phyloP scores from a whole-genome alignment of 2,888 invertebrate genomes.

The Bhutanitis thaidina region DNA sequence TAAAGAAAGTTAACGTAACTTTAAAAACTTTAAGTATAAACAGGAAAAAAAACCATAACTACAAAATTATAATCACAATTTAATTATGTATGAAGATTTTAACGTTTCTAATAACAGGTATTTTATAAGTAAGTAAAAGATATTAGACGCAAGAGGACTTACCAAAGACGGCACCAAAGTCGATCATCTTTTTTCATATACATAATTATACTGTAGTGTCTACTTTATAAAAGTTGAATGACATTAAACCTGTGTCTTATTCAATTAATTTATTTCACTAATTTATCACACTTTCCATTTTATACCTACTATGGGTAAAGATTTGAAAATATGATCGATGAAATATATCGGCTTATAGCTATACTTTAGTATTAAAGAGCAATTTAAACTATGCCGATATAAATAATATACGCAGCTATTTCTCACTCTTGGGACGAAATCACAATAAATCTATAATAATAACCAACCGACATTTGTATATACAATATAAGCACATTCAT shows the following conservation, averaged over 20 bases:
- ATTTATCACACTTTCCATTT: constrained; percentile 49
- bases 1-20: too few species aligned
- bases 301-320: background rate
- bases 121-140: too few species aligned
- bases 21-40: too few species aligned
- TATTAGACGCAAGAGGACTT: background rate
- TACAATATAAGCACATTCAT: constrained; percentile 6
- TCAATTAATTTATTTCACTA: constrained; percentile 38
- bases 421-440: constrained; percentile 46
- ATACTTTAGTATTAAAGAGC: background rate
- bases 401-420: constrained; percentile 22
- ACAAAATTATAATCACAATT: too few species aligned
- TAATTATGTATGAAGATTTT: too few species aligned
- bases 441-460: constrained; percentile 20
- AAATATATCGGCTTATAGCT: background rate
- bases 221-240: background rate
- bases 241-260: background rate
- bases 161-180: background rate
- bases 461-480: constrained; percentile 1
- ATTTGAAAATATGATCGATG: constrained; percentile 13
- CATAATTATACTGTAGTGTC: background rate
- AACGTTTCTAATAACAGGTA: too few species aligned
- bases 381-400: background rate
- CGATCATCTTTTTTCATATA: constrained; percentile 10
- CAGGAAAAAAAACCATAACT: too few species aligned